Percentiles rank a stretch among this genome's conserved stretches.
Evolutionary conservation across 2,888 invertebrate species (phyloP).

Genomic region (Itoplectis maculator): DNA sequence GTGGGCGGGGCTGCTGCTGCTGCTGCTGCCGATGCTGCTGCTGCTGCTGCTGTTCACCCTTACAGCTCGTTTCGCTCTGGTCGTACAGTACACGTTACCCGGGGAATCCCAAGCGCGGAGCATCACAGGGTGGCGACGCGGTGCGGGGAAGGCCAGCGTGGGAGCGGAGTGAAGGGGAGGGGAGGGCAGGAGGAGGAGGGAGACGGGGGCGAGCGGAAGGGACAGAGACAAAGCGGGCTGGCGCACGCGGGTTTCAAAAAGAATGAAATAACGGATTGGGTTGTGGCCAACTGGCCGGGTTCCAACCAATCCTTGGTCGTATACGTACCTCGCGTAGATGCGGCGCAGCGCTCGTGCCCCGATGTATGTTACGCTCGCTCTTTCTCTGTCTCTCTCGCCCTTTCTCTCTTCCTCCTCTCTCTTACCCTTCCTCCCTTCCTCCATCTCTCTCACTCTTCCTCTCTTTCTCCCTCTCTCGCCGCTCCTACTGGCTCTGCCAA

Average conservation of each 20-base stretch:
- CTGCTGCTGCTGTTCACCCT: constrained; percentile 57
- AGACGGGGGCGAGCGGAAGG: constrained; percentile 58
- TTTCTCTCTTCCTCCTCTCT: constrained; percentile 22
- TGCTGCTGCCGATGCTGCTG: too few relatives aligned
- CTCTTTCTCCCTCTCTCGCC: too few relatives aligned
- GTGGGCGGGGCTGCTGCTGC: constrained; percentile 63
- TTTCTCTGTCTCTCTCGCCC: constrained; percentile 51
- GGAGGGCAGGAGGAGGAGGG: too few relatives aligned
- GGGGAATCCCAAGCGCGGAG: constrained; percentile 66
- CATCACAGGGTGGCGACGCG: constrained; percentile 66
- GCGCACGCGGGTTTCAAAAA: constrained; percentile 80
- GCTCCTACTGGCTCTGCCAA: constrained; percentile 19
- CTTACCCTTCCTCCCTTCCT: constrained; percentile 27
- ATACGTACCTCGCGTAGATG: constrained; percentile 70
- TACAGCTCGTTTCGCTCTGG: constrained; percentile 63
- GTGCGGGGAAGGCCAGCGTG: constrained; percentile 50
- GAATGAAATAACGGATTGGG: constrained; percentile 84
- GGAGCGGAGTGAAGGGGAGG: too few relatives aligned
- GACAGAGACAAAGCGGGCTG: constrained; percentile 56
- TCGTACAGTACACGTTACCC: constrained; percentile 51
- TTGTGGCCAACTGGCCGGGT: constrained; percentile 83
- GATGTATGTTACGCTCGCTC: constrained; percentile 74
- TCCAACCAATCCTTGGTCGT: constrained; percentile 83
- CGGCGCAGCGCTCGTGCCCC: constrained; percentile 73
- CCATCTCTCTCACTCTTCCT: constrained; percentile 1